These are phyloP conservation scores for Mobula hypostoma DNA, from an alignment of 2,113 vertebrate genomes.

Conservation along the genomic window DNA sequence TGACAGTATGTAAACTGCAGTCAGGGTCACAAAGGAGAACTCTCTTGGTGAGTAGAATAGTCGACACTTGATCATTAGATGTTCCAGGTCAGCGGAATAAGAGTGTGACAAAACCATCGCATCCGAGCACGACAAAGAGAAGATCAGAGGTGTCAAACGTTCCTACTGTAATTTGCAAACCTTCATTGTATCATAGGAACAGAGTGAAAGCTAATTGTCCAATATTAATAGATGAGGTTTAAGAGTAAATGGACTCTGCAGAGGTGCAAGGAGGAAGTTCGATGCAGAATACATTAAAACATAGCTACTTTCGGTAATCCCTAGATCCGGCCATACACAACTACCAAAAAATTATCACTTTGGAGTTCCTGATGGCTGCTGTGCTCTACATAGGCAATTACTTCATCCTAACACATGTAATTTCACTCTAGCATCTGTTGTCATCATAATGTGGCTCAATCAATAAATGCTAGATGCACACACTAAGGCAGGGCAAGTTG, in stretches of 20 bases:
- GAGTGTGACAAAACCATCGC: too few species aligned
- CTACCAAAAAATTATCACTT: slow-evolving; percentile 6
- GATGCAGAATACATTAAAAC: background rate
- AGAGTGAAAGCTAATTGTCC: background rate
- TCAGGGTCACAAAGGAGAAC: too few species aligned
- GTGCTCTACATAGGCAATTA: background rate
- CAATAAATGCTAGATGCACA: background rate
- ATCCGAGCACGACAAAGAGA: too few species aligned
- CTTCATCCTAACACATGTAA: background rate
- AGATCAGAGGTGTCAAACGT: background rate
- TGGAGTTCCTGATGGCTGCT: background rate
- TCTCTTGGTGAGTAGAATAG: too few species aligned
- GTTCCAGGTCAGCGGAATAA: too few species aligned
- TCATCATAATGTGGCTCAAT: background rate
- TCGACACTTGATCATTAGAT: too few species aligned
- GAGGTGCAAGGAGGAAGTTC: background rate
- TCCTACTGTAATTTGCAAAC: background rate
- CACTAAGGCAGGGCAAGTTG: too few species aligned
- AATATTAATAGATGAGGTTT: background rate
- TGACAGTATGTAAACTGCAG: too few species aligned
- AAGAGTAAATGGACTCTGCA: background rate
- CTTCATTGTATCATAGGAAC: background rate
- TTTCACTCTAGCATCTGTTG: background rate
- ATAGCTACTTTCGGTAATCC: background rate
- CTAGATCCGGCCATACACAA: background rate